Evolutionary conservation across 2,888 invertebrate species (phyloP), one percentile per base, ranked within the genome.

Genomic region (Macroteleia sp.): DNA sequence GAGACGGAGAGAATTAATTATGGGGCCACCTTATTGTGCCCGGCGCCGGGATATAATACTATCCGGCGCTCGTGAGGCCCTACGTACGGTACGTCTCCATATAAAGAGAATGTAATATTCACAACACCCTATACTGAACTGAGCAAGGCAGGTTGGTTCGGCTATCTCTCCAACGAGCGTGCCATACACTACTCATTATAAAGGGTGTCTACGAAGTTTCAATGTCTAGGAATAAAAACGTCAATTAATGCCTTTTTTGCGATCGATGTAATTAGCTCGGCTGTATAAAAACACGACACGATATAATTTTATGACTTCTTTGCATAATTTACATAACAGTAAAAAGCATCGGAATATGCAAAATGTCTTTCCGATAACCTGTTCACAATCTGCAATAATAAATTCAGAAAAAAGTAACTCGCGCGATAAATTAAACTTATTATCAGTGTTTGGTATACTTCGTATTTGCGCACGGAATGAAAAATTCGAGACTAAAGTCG

Each of bases 61-160:
- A 56, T 56, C 42, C 54, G 16, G 25, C 30, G 48, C 41, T 46
- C 19, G 54, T 61, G 67, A 75, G 62, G 62, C 52, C 62, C 64
- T 75, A 67, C 74, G 64, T 59, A 44, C 42, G 56, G 44, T 57
- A 76, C 80, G 81, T 75, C 82, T 87, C 83, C 86, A 86, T 87
- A 86, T 84, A 86, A 85, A 79, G 86, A 86, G 88, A 90, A 90
- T 90, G 90, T 90, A 91, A 91, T 90, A 91, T 90, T 90, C 89
- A 87, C 89, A 89, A 89, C 89, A 89, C 86, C 86, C 88, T 84
- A 85, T 87, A 85, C 83, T 83, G 82, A 73, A 73, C 32, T 48
- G 54, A 62, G 62, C 66, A n/a, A 44, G 59, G 48, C 70, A 77
- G 71, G 73, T 70, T 77, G 34, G 52, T 61, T 70, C 32, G 50